Conservation (phyloP, 2,888 invertebrate species). For the Acleris cristana region DNA sequence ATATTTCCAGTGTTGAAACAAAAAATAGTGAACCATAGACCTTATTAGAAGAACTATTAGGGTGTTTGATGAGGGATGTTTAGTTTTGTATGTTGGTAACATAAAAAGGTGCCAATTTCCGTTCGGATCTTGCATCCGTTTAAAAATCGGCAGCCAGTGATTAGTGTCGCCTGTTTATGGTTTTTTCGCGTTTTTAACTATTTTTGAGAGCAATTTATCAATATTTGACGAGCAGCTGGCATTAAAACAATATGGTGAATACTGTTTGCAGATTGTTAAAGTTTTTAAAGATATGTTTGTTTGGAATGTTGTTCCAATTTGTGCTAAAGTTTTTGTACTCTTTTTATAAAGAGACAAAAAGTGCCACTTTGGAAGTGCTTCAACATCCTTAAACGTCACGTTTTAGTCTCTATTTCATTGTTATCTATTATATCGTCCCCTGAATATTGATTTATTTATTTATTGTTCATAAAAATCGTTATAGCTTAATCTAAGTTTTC, state of each 20-base stretch:
- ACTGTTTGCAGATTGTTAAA: constrained; percentile 52
- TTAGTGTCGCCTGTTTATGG: constrained; percentile 73
- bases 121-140: constrained; percentile 75
- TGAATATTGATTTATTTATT: no score
- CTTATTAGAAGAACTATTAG: constrained; percentile 43
- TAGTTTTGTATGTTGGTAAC: constrained; percentile 42
- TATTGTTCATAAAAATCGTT: no score
- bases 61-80: constrained; percentile 18
- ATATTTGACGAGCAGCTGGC: constrained; percentile 70
- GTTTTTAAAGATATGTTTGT: neutral
- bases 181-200: constrained; percentile 70
- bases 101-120: constrained; percentile 82
- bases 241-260: constrained; percentile 48
- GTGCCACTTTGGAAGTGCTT: neutral
- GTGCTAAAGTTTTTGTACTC: constrained; percentile 1
- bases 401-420: no score
- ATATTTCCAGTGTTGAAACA: neutral
- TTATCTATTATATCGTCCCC: no score
- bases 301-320: constrained; percentile 20
- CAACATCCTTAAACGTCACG: neutral
- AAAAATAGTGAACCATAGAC: constrained; percentile 39
- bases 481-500: no score
- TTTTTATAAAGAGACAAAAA: neutral
- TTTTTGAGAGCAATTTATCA: constrained; percentile 71
- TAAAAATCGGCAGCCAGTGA: constrained; percentile 77